These are phyloP conservation scores for Pharmacophagus antenor DNA, from an alignment of 2,888 invertebrate genomes.

Conservation along the genomic window DNA sequence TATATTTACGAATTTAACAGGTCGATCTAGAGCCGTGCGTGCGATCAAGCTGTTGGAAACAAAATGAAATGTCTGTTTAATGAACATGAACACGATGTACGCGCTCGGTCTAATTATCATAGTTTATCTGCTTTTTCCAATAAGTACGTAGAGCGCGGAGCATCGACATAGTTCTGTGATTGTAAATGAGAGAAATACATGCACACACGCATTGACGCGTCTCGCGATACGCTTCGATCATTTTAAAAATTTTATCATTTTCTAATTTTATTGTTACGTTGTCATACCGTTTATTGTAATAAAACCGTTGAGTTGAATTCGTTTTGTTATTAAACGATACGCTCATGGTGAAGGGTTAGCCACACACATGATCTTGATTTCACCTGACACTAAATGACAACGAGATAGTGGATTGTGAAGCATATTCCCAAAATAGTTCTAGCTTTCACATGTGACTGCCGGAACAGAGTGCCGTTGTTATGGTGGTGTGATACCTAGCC, in stretches of 20 bases:
- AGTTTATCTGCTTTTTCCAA: slow-evolving; percentile 78
- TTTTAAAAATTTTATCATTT: slow-evolving; percentile 71
- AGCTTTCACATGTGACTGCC: no score
- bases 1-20: slow-evolving; percentile 32
- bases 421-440: no score
- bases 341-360: no score
- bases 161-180: slow-evolving; percentile 62
- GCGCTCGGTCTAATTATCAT: slow-evolving; percentile 73
- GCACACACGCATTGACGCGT: slow-evolving; percentile 57
- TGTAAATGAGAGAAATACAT: slow-evolving; percentile 66
- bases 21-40: slow-evolving; percentile 39
- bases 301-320: no score
- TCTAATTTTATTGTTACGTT: slow-evolving; percentile 14
- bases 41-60: slow-evolving; percentile 51
- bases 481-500: no score
- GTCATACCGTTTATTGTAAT: not conserved
- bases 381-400: no score
- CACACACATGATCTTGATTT: no score
- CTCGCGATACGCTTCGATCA: slow-evolving; percentile 60
- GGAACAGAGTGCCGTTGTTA: no score
- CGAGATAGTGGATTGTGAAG: no score
- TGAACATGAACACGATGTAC: slow-evolving; percentile 54
- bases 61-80: slow-evolving; percentile 53
- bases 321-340: no score
- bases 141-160: slow-evolving; percentile 71